These are phyloP conservation scores for Clitarchus hookeri DNA, from an alignment of 2,888 invertebrate species.

Conservation along the genomic window DNA sequence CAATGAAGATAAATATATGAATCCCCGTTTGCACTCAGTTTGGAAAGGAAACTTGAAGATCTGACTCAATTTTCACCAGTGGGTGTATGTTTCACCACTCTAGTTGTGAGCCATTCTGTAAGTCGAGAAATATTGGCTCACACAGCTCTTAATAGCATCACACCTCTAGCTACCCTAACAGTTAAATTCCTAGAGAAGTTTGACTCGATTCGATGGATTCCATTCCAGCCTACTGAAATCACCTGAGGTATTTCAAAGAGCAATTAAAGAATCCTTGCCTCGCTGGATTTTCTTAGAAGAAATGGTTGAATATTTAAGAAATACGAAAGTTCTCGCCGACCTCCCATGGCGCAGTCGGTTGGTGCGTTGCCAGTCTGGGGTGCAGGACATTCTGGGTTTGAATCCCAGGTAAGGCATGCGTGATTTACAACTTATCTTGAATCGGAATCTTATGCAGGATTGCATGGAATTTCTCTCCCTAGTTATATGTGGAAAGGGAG, in stretches of 20 bases:
- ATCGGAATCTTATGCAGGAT: constrained; percentile 24
- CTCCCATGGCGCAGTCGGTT: too few species aligned
- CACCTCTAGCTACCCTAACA: constrained; percentile 27
- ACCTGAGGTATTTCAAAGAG: constrained; percentile 16
- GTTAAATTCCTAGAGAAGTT: constrained; percentile 26
- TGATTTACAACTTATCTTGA: constrained; percentile 27
- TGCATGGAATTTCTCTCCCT: too few species aligned
- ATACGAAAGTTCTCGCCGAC: constrained; percentile 19
- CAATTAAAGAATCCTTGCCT: background rate
- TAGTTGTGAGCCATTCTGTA: constrained; percentile 32
- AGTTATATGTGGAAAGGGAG: background rate
- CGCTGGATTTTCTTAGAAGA: constrained; percentile 30
- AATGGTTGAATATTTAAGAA: background rate
- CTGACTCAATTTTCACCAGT: constrained; percentile 28
- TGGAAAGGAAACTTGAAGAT: constrained; percentile 9
- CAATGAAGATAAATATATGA: constrained; percentile 24
- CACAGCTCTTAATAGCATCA: constrained; percentile 19
- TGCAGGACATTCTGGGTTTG: too few species aligned
- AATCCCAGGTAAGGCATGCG: constrained; percentile 11
- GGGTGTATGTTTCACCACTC: constrained; percentile 30
- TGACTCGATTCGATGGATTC: constrained; percentile 30
- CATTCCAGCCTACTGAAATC: constrained; percentile 11
- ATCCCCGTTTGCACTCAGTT: constrained; percentile 30
- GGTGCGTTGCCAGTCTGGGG: too few species aligned
- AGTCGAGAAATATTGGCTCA: constrained; percentile 29